Percentiles rank a stretch among this genome's conserved stretches.
Evolutionary conservation across 2,113 vertebrate species (phyloP).

Genomic region (Gobiocypris rarus): DNA sequence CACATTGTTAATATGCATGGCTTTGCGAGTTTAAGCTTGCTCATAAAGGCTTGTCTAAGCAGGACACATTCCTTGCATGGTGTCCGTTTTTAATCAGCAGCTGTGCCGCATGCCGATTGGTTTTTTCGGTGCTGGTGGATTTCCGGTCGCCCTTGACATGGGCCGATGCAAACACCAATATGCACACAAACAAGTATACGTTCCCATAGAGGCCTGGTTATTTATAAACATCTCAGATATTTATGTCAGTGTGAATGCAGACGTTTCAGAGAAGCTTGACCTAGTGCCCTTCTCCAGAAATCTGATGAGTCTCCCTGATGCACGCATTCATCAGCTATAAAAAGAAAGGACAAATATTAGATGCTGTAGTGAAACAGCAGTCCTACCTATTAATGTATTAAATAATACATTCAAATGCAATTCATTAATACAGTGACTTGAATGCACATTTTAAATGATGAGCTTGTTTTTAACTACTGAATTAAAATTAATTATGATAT

Average conservation of each 20-base stretch:
- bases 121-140: background rate
- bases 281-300: conserved; percentile 68
- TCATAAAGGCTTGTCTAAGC: conserved; percentile 25
- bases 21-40: conserved; percentile 32
- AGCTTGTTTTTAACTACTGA: too few species aligned
- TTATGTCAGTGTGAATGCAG: conserved; percentile 59
- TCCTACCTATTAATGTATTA: background rate
- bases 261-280: conserved; percentile 65
- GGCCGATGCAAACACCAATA: conserved; percentile 10
- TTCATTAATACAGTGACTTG: too few species aligned
- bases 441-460: too few species aligned
- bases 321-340: conserved; percentile 57
- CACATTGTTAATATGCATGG: background rate
- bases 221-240: conserved; percentile 60
- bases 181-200: conserved; percentile 31
- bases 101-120: conserved; percentile 23
- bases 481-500: too few species aligned
- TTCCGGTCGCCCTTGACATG: conserved; percentile 37
- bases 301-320: conserved; percentile 61
- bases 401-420: background rate
- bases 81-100: conserved; percentile 47
- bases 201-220: conserved; percentile 45
- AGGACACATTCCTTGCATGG: conserved; percentile 19
- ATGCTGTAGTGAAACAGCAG: background rate
- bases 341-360: conserved; percentile 63